Conservation (phyloP, 1,140 invertebrate species). For the Nebria ingens region DNA sequence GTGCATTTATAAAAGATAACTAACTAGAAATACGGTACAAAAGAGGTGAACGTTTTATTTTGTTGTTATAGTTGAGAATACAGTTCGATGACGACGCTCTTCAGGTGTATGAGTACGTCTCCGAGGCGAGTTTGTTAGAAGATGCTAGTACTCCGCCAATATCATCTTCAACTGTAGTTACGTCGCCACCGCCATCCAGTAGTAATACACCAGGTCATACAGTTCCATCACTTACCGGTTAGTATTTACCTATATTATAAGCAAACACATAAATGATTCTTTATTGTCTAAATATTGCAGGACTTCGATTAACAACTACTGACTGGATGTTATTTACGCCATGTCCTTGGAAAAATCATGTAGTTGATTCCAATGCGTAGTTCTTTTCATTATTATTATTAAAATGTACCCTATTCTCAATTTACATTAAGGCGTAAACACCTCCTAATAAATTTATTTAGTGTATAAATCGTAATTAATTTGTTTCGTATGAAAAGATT, state of each 20-base stretch:
- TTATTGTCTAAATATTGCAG: not conserved
- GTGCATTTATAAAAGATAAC: no score
- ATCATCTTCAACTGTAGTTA: not conserved
- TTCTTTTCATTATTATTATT: no score
- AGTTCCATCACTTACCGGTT: slow-evolving; percentile 29
- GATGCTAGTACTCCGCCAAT: slow-evolving; percentile 38
- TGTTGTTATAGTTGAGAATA: slow-evolving; percentile 57
- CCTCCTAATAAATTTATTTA: no score
- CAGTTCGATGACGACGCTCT: slow-evolving; percentile 75
- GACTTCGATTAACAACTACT: no score
- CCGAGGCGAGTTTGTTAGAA: slow-evolving; percentile 63
- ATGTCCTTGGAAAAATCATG: no score
- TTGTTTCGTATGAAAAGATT: no score
- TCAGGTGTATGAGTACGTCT: slow-evolving; percentile 76
- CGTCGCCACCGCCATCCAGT: slow-evolving; percentile 12
- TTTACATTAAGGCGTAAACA: no score
- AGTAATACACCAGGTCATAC: slow-evolving; percentile 24
- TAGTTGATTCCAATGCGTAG: no score
- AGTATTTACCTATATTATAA: slow-evolving; percentile 8
- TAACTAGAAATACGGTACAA: no score
- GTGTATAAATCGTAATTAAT: no score
- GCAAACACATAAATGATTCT: not conserved
- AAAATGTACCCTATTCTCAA: no score
- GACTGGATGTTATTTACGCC: no score
- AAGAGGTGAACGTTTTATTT: slow-evolving; percentile 9